A percentile compares a stretch with the other conserved stretches of the same genome.
Conservation (phyloP, 1,140 invertebrate species). For the Drosophila eugracilis region DNA sequence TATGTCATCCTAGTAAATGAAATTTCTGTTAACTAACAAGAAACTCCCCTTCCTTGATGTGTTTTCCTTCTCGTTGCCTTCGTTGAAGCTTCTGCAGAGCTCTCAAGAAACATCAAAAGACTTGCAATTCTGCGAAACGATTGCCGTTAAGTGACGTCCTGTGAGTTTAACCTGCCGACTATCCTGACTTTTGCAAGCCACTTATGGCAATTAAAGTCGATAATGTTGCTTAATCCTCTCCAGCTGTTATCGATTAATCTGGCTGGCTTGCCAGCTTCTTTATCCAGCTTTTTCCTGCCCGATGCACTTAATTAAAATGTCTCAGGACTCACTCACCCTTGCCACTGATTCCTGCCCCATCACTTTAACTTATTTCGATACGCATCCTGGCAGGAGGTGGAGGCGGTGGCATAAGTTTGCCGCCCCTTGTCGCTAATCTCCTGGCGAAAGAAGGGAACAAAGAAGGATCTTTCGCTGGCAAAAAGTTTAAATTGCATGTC, state of each 20-base stretch:
- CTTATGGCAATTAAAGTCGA: slow-evolving; percentile 21
- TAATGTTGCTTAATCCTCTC: slow-evolving; percentile 1
- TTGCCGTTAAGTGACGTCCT: neutral
- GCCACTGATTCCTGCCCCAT: neutral
- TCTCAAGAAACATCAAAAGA: neutral
- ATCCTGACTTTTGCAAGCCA: neutral
- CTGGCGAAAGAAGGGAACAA: neutral
- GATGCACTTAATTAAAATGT: slow-evolving; percentile 64
- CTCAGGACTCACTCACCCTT: slow-evolving; percentile 1
- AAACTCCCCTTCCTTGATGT: too few relatives aligned
- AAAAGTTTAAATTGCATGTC: slow-evolving; percentile 60
- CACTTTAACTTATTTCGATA: slow-evolving; percentile 52
- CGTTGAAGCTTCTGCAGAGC: neutral
- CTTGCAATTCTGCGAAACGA: neutral
- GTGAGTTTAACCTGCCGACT: neutral
- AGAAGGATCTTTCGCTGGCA: neutral
- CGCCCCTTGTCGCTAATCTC: slow-evolving; percentile 35
- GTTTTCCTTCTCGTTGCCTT: too few relatives aligned
- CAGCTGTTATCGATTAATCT: slow-evolving; percentile 21
- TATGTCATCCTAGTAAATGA: too few relatives aligned
- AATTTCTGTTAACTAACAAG: too few relatives aligned
- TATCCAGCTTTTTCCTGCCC: slow-evolving; percentile 5
- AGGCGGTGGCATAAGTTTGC: slow-evolving; percentile 50
- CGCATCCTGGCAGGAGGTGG: slow-evolving; percentile 30
- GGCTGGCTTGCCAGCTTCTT: slow-evolving; percentile 5